phyloP scores from a whole-genome alignment of 2,797 vertebrate species.

The Neosilurus hyrtlii region DNA sequence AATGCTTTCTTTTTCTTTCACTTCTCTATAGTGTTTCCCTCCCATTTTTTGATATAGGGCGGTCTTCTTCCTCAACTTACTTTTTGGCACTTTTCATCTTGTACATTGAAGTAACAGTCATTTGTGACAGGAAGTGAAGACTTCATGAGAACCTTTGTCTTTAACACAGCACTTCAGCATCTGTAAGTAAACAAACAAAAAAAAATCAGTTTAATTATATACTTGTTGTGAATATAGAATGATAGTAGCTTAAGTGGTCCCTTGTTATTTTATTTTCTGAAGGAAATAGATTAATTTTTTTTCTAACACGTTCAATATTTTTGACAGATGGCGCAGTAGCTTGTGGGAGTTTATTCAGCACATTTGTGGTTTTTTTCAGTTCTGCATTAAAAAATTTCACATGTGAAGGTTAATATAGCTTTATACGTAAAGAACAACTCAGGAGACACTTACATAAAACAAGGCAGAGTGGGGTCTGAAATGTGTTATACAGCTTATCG shows the following conservation, averaged over 20 bases:
- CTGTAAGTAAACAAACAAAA: slow-evolving; percentile 32
- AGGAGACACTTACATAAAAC: background rate
- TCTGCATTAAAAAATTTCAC: background rate
- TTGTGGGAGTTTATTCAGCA: background rate
- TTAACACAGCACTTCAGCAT: slow-evolving; percentile 1
- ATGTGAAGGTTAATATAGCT: background rate
- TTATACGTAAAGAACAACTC: background rate
- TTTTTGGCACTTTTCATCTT: slow-evolving; percentile 25
- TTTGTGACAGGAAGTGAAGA: slow-evolving; percentile 39
- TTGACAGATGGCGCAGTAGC: background rate
- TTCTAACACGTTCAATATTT: background rate
- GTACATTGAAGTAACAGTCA: slow-evolving; percentile 15
- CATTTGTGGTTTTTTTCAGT: too few relatives aligned
- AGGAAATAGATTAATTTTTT: background rate
- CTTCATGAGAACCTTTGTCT: background rate
- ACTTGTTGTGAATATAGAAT: background rate
- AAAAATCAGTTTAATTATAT: background rate
- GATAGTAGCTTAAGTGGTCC: background rate
- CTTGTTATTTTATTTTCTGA: background rate
- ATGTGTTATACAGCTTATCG: background rate
- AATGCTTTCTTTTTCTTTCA: background rate
- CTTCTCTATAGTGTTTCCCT: slow-evolving; percentile 8
- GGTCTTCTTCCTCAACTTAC: slow-evolving; percentile 5
- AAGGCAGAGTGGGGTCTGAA: background rate
- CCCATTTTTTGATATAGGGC: background rate